Conservation (phyloP, 2,113 vertebrate species). For the Gulo gulo region DNA sequence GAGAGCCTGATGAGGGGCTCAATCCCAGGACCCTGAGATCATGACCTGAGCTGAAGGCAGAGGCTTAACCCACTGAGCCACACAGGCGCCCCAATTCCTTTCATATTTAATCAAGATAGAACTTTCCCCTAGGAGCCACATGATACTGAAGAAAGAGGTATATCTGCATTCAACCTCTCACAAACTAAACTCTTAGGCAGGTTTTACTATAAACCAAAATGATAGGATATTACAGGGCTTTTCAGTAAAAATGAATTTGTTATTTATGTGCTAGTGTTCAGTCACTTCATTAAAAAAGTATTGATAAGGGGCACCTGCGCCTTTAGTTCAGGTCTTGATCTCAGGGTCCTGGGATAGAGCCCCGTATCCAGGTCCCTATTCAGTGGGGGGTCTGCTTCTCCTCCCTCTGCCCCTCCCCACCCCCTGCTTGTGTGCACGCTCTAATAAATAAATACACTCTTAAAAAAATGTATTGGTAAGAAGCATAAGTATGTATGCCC, state of each 20-base stretch:
- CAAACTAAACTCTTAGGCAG: background rate
- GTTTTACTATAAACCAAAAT: background rate
- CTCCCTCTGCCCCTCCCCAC: background rate
- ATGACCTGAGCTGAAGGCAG: too few relatives aligned
- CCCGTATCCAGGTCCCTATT: background rate
- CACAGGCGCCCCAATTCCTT: background rate
- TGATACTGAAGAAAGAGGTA: background rate
- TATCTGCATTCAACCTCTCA: background rate
- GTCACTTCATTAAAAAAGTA: background rate
- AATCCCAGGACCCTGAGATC: too few relatives aligned
- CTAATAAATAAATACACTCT: background rate
- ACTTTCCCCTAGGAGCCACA: background rate
- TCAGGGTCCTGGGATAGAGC: background rate
- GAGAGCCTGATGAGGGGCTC: too few relatives aligned
- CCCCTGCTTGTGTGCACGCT: background rate
- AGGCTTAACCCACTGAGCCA: too few relatives aligned
- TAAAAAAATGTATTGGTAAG: background rate
- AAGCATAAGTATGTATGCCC: background rate
- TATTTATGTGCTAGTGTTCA: background rate
- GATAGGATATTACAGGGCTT: background rate
- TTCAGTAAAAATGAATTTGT: background rate
- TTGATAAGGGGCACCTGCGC: background rate
- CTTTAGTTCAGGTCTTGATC: background rate
- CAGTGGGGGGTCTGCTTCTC: background rate
- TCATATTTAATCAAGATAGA: conserved; percentile 29